Percentiles rank a stretch among this genome's conserved stretches.
phyloP scores from a whole-genome alignment of 2,113 vertebrate genomes.

The Danio rerio region DNA sequence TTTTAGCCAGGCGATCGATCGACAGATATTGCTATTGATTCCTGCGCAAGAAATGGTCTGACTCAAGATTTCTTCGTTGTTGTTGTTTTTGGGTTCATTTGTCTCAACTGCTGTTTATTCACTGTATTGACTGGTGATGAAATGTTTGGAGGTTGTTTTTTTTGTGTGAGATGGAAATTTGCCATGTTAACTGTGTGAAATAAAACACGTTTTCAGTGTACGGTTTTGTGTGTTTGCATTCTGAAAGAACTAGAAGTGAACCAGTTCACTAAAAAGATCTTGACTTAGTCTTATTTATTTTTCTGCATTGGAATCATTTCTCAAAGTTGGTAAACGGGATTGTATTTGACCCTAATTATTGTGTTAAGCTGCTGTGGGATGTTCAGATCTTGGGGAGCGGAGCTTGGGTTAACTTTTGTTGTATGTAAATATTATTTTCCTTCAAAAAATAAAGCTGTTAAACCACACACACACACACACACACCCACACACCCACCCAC shows the following conservation, averaged over 20 bases:
- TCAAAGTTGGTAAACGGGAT: too few relatives aligned
- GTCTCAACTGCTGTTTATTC: not conserved
- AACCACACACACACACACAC: too few relatives aligned
- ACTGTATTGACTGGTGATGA: not conserved
- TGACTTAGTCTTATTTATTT: too few relatives aligned
- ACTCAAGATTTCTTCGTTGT: not conserved
- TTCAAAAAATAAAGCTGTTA: too few relatives aligned
- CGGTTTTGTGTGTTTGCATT: not conserved
- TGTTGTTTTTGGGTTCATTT: constrained; percentile 34
- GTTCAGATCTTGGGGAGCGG: too few relatives aligned
- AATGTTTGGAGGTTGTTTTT: not conserved
- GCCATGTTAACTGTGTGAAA: constrained; percentile 6
- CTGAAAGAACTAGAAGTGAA: not conserved
- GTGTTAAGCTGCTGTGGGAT: too few relatives aligned
- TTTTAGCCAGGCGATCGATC: constrained; percentile 1
- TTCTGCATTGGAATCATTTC: too few relatives aligned
- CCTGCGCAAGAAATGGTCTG: not conserved
- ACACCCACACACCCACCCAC: too few relatives aligned
- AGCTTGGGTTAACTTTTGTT: too few relatives aligned
- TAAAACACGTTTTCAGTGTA: constrained; percentile 18
- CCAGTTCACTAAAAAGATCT: too few relatives aligned
- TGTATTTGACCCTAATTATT: too few relatives aligned
- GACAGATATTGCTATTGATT: not conserved
- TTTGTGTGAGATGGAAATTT: not conserved
- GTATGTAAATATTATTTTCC: too few relatives aligned